Percentiles rank a stretch among this genome's conserved stretches.
These are phyloP conservation scores for Candidula unifasciata DNA, from an alignment of 2,888 invertebrate species.

Conservation along the genomic window DNA sequence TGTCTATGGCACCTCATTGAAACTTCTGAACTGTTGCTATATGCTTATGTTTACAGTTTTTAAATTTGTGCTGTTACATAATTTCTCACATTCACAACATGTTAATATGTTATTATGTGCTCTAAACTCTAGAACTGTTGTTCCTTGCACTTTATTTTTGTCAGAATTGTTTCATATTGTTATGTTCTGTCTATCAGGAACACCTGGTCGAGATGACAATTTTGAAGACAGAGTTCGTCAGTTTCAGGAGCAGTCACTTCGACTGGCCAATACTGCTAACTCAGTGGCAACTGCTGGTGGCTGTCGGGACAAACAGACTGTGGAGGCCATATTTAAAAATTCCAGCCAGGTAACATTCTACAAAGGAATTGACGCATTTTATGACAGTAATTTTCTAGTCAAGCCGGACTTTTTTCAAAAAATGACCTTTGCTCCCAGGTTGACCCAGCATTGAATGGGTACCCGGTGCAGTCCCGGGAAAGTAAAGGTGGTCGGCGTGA, in stretches of 20 bases:
- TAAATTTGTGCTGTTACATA: no score
- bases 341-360: slow-evolving; percentile 84
- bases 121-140: no score
- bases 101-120: background rate
- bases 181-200: slow-evolving; percentile 81
- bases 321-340: slow-evolving; percentile 89
- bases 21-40: no score
- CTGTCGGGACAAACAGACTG: slow-evolving; percentile 93
- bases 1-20: no score
- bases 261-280: slow-evolving; percentile 92
- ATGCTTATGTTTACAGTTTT: no score
- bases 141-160: background rate
- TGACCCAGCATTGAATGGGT: no score
- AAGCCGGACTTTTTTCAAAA: no score
- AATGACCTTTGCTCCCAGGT: no score
- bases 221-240: slow-evolving; percentile 92
- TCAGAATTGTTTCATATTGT: background rate
- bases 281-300: slow-evolving; percentile 92
- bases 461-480: no score
- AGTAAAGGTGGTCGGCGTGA: no score
- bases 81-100: background rate
- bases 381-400: no score
- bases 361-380: no score
- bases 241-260: slow-evolving; percentile 89
- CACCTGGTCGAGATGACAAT: slow-evolving; percentile 90